Conservation (phyloP, 2,113 vertebrate genomes). For the Chaetura pelagica region DNA sequence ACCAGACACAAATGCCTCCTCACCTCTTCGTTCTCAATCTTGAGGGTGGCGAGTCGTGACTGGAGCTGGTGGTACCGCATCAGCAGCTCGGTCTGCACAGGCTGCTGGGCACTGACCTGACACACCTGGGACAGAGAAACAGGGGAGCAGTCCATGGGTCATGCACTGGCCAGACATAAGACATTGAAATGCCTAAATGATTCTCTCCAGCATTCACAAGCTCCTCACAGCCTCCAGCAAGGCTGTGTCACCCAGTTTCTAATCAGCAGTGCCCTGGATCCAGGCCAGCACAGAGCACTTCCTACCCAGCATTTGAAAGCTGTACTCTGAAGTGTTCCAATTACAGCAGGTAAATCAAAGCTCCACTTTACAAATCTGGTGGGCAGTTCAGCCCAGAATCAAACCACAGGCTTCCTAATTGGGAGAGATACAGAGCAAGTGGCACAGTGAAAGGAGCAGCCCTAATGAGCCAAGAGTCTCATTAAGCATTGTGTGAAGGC, state of each 20-base stretch:
- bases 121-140: constrained; percentile 83
- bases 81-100: constrained; percentile 93
- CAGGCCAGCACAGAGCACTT: background rate
- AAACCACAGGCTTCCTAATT: background rate
- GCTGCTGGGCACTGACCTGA: constrained; percentile 96
- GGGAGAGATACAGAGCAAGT: background rate
- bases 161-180: fast-evolving
- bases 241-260: fast-evolving
- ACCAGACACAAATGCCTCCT: background rate
- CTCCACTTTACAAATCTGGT: background rate
- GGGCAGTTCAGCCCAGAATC: background rate
- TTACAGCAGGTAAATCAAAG: constrained; percentile 8
- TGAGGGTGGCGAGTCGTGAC: constrained; percentile 93
- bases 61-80: constrained; percentile 98
- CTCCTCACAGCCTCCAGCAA: background rate
- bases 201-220: background rate
- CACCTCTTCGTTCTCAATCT: constrained; percentile 98
- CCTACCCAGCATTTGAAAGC: background rate
- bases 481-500: background rate
- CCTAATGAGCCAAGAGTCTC: background rate
- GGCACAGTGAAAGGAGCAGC: background rate
- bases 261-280: background rate
- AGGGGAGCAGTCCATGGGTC: background rate
- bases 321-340: background rate
- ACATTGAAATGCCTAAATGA: background rate